These are phyloP conservation scores for Saxidomus purpurata DNA, from an alignment of 1,140 invertebrate genomes.

Conservation along the genomic window DNA sequence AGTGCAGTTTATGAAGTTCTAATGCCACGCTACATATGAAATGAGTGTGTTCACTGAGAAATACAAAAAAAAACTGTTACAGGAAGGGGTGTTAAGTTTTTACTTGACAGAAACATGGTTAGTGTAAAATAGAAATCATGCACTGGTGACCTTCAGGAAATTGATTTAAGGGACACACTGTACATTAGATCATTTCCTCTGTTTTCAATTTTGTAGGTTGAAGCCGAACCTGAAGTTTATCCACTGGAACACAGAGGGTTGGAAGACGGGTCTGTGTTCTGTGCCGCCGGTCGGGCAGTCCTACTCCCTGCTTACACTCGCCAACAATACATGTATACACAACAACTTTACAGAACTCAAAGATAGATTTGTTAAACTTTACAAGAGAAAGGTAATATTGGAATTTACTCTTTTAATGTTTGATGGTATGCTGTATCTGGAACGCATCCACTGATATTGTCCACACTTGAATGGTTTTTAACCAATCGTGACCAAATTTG, in stretches of 20 bases:
- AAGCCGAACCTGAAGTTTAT: constrained; percentile 86
- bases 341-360: constrained; percentile 84
- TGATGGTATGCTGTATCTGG: too few species aligned
- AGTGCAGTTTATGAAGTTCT: too few species aligned
- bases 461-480: neutral
- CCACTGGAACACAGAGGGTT: constrained; percentile 87
- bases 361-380: constrained; percentile 86
- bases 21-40: too few species aligned
- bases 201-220: too few species aligned
- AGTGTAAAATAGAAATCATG: too few species aligned
- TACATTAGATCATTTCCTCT: too few species aligned
- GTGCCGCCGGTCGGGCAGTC: constrained; percentile 86
- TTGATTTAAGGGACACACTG: too few species aligned
- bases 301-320: constrained; percentile 85
- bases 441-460: neutral
- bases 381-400: constrained; percentile 85
- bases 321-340: constrained; percentile 86
- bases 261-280: constrained; percentile 87
- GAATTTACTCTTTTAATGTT: neutral
- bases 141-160: too few species aligned
- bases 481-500: neutral
- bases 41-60: too few species aligned
- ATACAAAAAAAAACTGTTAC: too few species aligned
- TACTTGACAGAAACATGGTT: too few species aligned
- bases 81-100: too few species aligned